Evolutionary conservation across 1,140 invertebrate species (phyloP).

Genomic region (Ceratosolen fusciceps): DNA sequence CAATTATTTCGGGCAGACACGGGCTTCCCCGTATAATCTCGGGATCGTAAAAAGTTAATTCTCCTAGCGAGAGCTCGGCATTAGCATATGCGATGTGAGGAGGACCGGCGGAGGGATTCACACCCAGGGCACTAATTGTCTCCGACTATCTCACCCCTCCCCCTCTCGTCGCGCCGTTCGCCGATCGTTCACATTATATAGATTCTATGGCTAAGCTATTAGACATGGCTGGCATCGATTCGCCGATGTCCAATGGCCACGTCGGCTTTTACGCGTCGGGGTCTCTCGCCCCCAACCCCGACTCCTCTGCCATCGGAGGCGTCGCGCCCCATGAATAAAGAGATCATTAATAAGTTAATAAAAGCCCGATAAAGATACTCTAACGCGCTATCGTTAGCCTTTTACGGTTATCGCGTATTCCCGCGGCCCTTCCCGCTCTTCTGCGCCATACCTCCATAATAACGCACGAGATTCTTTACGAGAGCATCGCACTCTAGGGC

Average conservation of each 20-base stretch:
- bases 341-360: slow-evolving; percentile 41
- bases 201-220: slow-evolving; percentile 19
- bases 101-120: not conserved
- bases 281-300: not conserved
- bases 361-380: slow-evolving; percentile 27
- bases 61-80: not conserved
- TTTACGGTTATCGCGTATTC: slow-evolving; percentile 21
- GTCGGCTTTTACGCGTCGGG: not conserved
- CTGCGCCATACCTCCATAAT: not conserved
- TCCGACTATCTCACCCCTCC: not conserved
- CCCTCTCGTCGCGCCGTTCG: not conserved
- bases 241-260: too few species aligned
- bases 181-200: not conserved
- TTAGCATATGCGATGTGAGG: slow-evolving; percentile 22
- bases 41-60: slow-evolving; percentile 38
- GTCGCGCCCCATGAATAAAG: not conserved
- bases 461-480: not conserved
- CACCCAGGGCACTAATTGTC: not conserved
- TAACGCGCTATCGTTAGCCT: slow-evolving; percentile 8
- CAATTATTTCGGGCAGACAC: slow-evolving; percentile 31
- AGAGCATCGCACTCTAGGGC: not conserved
- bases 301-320: not conserved
- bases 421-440: not conserved
- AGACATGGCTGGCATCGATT: not conserved
- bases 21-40: slow-evolving; percentile 13